A percentile compares a stretch with the other conserved stretches of the same genome.
Conservation (phyloP, 2,113 vertebrate genomes). For the Cariama cristata region DNA sequence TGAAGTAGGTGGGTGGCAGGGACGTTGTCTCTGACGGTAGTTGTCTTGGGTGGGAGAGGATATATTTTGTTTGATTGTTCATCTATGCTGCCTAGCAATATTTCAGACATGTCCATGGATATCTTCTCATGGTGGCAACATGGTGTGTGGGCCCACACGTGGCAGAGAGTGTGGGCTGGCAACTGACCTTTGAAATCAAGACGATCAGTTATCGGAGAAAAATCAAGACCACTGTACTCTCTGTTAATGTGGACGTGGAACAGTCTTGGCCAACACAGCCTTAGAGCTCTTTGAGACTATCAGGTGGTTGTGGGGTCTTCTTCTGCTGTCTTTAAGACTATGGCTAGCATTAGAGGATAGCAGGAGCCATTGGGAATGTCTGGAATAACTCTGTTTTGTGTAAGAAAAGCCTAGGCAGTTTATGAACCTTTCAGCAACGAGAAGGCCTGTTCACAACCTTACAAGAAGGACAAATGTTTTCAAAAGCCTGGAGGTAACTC, state of each 20-base stretch:
- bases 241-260: not conserved
- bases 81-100: not conserved
- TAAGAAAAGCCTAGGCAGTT: not conserved
- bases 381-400: not conserved
- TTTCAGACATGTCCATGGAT: not conserved
- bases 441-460: not conserved
- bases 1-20: not conserved
- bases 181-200: not conserved
- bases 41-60: rapidly evolving
- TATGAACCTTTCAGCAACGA: not conserved
- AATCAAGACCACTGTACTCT: not conserved
- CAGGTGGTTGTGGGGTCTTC: not conserved
- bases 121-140: not conserved
- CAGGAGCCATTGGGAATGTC: not conserved
- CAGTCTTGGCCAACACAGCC: not conserved
- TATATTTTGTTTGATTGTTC: not conserved
- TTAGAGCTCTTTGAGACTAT: not conserved
- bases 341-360: not conserved
- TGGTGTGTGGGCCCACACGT: not conserved
- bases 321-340: not conserved
- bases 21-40: not conserved
- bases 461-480: not conserved
- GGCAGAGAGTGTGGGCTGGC: not conserved
- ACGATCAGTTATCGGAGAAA: not conserved
- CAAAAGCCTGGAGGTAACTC: not conserved